Evolutionary conservation across 2,888 invertebrate genomes (phyloP), one percentile per base, ranked within the genome.

Genomic region (Sipha maydis): DNA sequence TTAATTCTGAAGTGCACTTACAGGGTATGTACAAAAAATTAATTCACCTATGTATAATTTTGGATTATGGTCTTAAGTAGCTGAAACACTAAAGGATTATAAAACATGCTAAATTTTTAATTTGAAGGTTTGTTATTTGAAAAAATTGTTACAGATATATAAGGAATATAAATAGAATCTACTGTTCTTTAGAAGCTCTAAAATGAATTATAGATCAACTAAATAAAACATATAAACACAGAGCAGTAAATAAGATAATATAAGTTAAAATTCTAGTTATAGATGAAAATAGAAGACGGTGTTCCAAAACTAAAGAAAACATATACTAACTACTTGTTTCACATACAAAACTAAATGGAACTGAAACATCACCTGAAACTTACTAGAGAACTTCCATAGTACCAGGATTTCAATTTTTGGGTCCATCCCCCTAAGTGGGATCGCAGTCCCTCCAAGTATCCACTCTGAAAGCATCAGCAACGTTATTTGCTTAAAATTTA

Each of bases 341-440:
- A 88, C 88, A 88, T 82, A 88, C 80, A 88, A 88, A 82, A 88
- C 88, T 88, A 88, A 88, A 88, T 82, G 80, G 88, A 88, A 73
- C 79, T 86, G 86, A 86, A 86, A 88, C 88, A 88, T 82, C 80
- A 80, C 31, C 75, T 75, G 88, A 88, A 80, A 97, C 97, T 97
- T 97, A 97, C 97, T 95, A 97, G 96, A 95, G 97, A 97, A 95
- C 96, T 95, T 94, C 97, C 97, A 97, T 97, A 97, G 96, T 97
- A 97, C 97, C 97, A 97, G 94, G 97, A 97, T 95, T 97, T 97
- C 94, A 97, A 96, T 95, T 96, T 96, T 95, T 97, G 96, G 94
- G 97, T 97, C 95, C 96, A 96, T 95, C 97, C 97, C 95, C 96
- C 97, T 94, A 97, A 95, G 95, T 96, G 96, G 94, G 96, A 96